These are phyloP conservation scores for Myotis myotis DNA, from an alignment of 2,797 vertebrate genomes.

Conservation along the genomic window DNA sequence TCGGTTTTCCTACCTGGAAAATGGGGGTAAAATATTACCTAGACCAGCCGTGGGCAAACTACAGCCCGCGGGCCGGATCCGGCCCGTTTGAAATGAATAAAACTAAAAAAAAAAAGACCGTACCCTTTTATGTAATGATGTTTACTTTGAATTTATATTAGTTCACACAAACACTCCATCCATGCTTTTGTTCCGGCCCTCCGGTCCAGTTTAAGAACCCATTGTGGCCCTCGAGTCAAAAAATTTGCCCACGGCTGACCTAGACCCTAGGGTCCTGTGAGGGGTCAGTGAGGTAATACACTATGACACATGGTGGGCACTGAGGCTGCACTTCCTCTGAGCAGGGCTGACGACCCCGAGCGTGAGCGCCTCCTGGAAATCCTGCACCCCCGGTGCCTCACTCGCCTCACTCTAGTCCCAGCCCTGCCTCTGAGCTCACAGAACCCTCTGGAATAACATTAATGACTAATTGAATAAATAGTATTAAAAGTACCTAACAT, in stretches of 20 bases:
- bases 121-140: no score
- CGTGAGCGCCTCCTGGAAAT: neutral
- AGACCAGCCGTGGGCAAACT: no score
- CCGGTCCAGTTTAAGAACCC: no score
- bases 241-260: no score
- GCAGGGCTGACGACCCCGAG: neutral
- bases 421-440: neutral
- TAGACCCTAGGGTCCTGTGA: neutral
- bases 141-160: no score
- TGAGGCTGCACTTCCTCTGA: rapidly evolving
- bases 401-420: neutral
- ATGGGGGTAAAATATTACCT: neutral
- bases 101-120: no score
- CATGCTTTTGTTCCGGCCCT: no score
- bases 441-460: neutral
- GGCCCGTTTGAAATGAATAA: no score
- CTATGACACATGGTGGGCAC: no score
- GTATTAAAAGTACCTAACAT: neutral
- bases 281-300: neutral
- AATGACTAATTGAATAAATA: neutral
- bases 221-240: no score
- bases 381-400: neutral
- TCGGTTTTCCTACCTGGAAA: slow-evolving; percentile 9
- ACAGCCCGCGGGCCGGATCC: no score
- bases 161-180: no score